A percentile compares a stretch with the other conserved stretches of the same genome.
phyloP scores from a whole-genome alignment of 2,113 vertebrate genomes.

The Festucalex cinctus region DNA sequence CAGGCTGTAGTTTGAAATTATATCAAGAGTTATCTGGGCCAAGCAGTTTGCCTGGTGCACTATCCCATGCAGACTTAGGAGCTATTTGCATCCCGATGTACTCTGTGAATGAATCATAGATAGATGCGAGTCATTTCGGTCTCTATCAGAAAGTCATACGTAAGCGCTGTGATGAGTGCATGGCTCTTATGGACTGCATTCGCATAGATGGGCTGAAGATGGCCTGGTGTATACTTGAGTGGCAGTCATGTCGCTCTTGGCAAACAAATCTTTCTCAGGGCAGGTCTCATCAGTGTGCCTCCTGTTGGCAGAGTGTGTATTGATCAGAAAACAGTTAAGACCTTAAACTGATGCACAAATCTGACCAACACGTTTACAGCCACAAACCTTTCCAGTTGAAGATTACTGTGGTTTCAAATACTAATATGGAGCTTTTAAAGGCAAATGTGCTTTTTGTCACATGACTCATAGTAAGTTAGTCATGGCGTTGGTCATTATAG shows the following conservation, averaged over 20 bases:
- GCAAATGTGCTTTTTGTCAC: too few species aligned
- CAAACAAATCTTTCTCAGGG: background rate
- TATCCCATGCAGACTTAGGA: conserved; percentile 6
- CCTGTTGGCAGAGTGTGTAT: background rate
- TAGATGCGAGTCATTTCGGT: conserved; percentile 23
- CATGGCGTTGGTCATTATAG: too few species aligned
- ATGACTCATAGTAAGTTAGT: too few species aligned
- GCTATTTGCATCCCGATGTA: conserved; percentile 34
- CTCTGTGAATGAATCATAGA: conserved; percentile 22
- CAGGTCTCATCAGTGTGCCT: background rate
- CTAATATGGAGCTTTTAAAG: background rate
- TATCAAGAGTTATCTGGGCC: conserved; percentile 8
- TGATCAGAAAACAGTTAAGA: background rate
- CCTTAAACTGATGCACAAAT: background rate
- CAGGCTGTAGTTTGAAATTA: conserved; percentile 13
- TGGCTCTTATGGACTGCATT: background rate
- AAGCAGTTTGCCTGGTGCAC: background rate
- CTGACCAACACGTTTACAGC: background rate
- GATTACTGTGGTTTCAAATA: background rate
- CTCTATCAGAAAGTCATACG: conserved; percentile 9
- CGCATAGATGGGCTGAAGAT: background rate
- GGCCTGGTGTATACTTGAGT: background rate
- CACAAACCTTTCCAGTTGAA: background rate
- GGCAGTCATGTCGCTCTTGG: background rate
- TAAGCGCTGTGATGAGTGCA: conserved; percentile 1